These are phyloP conservation scores for Metacarcinus magister DNA, from an alignment of 2,888 invertebrate species.

Conservation along the genomic window DNA sequence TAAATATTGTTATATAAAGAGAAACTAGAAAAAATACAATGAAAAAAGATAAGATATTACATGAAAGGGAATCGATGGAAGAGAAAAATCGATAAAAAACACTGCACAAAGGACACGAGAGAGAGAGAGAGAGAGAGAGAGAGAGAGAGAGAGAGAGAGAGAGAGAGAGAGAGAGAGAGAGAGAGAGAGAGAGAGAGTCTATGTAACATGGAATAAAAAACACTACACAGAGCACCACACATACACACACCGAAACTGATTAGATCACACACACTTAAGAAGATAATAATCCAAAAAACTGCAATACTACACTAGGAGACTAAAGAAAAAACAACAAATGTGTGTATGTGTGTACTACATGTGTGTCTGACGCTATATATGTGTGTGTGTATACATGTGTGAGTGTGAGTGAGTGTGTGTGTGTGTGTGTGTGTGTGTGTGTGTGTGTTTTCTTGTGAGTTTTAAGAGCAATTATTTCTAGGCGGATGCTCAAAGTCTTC, in stretches of 20 bases:
- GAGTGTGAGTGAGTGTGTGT: slow-evolving; percentile 59
- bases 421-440: slow-evolving; percentile 61
- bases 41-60: not conserved
- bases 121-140: slow-evolving; percentile 43
- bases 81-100: not conserved
- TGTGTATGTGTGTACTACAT: not conserved
- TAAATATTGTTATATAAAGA: too few relatives aligned
- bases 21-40: not conserved
- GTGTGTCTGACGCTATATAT: slow-evolving; percentile 45
- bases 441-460: slow-evolving; percentile 41
- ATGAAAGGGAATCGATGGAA: not conserved
- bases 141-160: slow-evolving; percentile 66
- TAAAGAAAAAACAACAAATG: not conserved
- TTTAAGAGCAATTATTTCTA: slow-evolving; percentile 53
- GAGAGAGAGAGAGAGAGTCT: slow-evolving; percentile 52
- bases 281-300: slow-evolving; percentile 37
- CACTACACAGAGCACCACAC: not conserved
- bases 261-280: slow-evolving; percentile 29
- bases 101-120: not conserved
- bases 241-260: slow-evolving; percentile 26
- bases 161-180: slow-evolving; percentile 65
- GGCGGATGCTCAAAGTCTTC: slow-evolving; percentile 60
- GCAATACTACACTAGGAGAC: not conserved
- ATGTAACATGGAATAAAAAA: not conserved
- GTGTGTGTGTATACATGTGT: slow-evolving; percentile 51